Conservation (phyloP, 1,140 invertebrate species). For the Macrostomum lignano region DNA sequence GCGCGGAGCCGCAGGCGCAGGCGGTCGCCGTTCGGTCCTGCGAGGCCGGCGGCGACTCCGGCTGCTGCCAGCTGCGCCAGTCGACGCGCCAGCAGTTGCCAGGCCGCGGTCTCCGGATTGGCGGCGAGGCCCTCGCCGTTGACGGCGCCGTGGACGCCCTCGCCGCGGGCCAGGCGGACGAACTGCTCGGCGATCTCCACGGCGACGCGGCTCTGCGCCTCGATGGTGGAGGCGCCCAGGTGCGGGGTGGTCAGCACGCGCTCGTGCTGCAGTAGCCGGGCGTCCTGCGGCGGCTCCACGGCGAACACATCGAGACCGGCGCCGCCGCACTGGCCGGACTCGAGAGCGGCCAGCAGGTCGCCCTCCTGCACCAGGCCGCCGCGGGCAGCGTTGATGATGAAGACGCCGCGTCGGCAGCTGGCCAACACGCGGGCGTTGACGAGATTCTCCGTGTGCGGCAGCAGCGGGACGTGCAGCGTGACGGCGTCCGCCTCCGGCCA, state of each 20-base stretch:
- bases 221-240: conserved; percentile 66
- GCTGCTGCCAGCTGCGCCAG: no score
- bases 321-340: conserved; percentile 46
- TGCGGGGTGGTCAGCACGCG: conserved; percentile 72
- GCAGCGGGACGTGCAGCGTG: conserved; percentile 76
- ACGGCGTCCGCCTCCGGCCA: conserved; percentile 80
- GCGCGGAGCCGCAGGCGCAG: no score
- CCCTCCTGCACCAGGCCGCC: conserved; percentile 60
- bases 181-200: conserved; percentile 78
- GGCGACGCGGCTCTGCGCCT: conserved; percentile 67
- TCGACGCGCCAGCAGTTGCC: no score
- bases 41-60: no score
- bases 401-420: conserved; percentile 57
- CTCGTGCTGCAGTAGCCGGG: conserved; percentile 33
- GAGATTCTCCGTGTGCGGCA: conserved; percentile 64
- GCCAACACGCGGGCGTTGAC: conserved; percentile 45
- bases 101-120: no score
- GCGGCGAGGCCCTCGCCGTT: not conserved
- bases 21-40: no score
- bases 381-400: conserved; percentile 69
- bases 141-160: conserved; percentile 19
- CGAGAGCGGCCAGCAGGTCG: conserved; percentile 17
- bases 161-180: conserved; percentile 22
- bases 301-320: conserved; percentile 70
- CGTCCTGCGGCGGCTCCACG: conserved; percentile 33